These are phyloP conservation scores for Siderastrea siderea DNA, from an alignment of 92 coral and sea anemone genomes.

Conservation along the genomic window DNA sequence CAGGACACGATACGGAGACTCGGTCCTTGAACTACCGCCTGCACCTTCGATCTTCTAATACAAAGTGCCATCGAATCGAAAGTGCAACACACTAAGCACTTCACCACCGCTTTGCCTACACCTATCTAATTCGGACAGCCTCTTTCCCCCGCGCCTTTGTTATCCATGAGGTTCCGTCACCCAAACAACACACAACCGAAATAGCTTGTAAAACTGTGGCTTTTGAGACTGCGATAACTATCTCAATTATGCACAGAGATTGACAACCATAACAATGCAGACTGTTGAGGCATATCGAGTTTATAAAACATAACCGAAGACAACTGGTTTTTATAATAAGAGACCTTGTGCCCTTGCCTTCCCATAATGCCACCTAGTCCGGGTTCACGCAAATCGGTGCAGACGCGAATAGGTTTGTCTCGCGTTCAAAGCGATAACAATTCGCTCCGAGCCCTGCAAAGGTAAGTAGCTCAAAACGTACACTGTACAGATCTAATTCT, in stretches of 20 bases:
- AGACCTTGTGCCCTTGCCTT: background rate
- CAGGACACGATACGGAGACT: no score
- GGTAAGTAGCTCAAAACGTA: background rate
- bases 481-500: background rate
- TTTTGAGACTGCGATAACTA: background rate
- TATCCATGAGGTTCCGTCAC: no score
- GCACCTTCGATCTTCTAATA: no score
- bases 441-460: constrained; percentile 2
- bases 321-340: background rate
- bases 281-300: constrained; percentile 8
- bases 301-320: background rate
- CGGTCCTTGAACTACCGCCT: no score
- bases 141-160: no score
- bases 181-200: no score
- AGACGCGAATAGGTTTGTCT: constrained; percentile 5
- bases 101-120: no score
- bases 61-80: no score
- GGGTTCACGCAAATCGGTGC: constrained; percentile 34
- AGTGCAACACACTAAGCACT: no score
- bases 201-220: no score
- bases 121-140: no score
- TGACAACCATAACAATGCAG: constrained; percentile 8
- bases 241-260: constrained; percentile 6
- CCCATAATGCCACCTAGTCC: constrained; percentile 31
- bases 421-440: background rate